A percentile compares a stretch with the other conserved stretches of the same genome.
These are phyloP conservation scores for Ectropis crepuscularia DNA, from an alignment of 2,888 invertebrate genomes.

Conservation along the genomic window DNA sequence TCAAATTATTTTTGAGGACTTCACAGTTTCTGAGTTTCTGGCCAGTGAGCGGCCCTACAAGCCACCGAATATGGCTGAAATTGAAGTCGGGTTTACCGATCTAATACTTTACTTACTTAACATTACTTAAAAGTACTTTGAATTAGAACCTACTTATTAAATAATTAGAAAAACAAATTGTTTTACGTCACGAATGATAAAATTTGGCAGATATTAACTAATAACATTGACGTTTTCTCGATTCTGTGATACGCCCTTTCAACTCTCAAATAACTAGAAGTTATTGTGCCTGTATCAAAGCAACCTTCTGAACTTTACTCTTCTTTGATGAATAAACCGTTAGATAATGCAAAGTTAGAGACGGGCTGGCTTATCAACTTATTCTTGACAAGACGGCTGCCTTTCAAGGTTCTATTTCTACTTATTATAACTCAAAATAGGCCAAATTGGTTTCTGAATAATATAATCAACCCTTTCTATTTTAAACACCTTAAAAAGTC, in stretches of 20 bases:
- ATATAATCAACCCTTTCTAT: not conserved
- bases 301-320: slow-evolving; percentile 13
- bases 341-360: slow-evolving; percentile 18
- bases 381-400: slow-evolving; percentile 15
- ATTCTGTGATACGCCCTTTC: slow-evolving; percentile 11
- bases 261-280: slow-evolving; percentile 3
- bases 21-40: too few species aligned
- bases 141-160: too few species aligned
- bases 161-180: too few species aligned
- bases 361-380: slow-evolving; percentile 10
- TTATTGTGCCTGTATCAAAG: slow-evolving; percentile 14
- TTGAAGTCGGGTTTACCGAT: too few species aligned
- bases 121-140: too few species aligned
- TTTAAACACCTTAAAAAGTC: not conserved
- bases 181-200: too few species aligned
- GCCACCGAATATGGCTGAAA: too few species aligned
- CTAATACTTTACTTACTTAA: too few species aligned
- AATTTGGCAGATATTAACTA: not conserved
- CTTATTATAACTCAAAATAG: slow-evolving; percentile 2
- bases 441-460: not conserved
- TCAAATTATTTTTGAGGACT: too few species aligned
- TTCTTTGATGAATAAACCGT: slow-evolving; percentile 23
- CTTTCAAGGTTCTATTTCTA: slow-evolving; percentile 9
- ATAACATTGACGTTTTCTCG: slow-evolving; percentile 15
- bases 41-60: too few species aligned